Evolutionary conservation across 2,797 vertebrate species (phyloP), one percentile per base, ranked within the genome.

Genomic region (Hippocampus kuda): DNA sequence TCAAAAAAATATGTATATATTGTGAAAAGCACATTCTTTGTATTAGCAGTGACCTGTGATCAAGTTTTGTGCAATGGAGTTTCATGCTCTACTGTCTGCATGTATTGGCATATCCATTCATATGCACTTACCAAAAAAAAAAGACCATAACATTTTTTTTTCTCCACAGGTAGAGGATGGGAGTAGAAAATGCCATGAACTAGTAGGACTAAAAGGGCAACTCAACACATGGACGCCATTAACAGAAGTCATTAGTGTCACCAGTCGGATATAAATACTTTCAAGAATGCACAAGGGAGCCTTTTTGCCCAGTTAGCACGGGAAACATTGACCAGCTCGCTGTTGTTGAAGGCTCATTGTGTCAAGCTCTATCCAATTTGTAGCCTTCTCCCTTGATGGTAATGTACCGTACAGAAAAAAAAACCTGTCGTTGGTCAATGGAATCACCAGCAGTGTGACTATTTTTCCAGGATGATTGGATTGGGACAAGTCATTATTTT

Each of bases 171-270:
- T 26, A 26, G 42, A 26, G 42, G 11, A 26, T 26, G 1, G 44
- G 41, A n/a, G 13, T 26, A 41, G 20, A 15, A 27, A 65, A 48
- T 15, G 6, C 8, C 44, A 18, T 46, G 24, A 46, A 15, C 44
- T 1, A 49, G n/a, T 18, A 9, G 63, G 24, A 4, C 63, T 27
- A 65, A 65, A 65, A 48, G 44, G 44, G 44, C 63, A 65, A 48
- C 24, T 18, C 2, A 44, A 65, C 8, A 62, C 75, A 71, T 78
- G 68, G 67, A 66, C 42, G 72, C 77, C 73, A 71, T 81, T 84
- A 83, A 77, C 74, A 63, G 30, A 7, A 74, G 72, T 72, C 79
- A 79, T 86, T 81, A 83, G 71, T 77, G 80, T 80, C 81, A 73
- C 65, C 66, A 67, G 68, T 68, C 49, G 65, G 73, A 74, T 72